Evolutionary conservation across 2,888 invertebrate genomes (phyloP).

Genomic region (Gortyna flavago): DNA sequence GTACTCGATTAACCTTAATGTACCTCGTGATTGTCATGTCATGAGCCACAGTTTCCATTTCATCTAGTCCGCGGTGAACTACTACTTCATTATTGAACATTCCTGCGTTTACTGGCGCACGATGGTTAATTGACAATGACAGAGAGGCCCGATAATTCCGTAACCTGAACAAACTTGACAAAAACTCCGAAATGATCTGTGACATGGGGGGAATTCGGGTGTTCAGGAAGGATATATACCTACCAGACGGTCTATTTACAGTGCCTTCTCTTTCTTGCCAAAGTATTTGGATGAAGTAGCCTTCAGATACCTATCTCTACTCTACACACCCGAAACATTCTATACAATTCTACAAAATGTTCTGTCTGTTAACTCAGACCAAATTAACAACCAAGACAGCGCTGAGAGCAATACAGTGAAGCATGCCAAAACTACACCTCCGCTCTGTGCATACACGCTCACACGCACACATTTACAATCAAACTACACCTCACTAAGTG

Average conservation of each 20-base stretch:
- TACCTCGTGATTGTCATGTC: constrained; percentile 35
- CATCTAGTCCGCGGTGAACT: constrained; percentile 13
- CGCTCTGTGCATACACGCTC: no score
- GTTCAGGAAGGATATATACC: neutral
- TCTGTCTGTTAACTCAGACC: no score
- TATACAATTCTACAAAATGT: neutral
- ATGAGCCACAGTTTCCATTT: constrained; percentile 23
- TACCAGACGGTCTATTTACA: neutral
- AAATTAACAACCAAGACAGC: no score
- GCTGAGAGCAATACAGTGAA: no score
- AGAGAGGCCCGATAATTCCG: neutral
- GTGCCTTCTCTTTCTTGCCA: neutral
- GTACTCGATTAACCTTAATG: constrained; percentile 59
- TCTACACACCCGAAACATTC: no score
- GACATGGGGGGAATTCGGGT: neutral
- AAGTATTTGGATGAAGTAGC: neutral
- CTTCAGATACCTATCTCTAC: neutral
- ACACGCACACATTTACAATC: no score
- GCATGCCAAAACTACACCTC: no score
- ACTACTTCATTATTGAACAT: constrained; percentile 22
- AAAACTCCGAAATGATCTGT: neutral
- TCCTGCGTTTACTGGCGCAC: neutral
- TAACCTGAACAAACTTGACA: constrained; percentile 1
- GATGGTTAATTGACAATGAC: neutral
- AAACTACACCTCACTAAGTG: no score